These are phyloP conservation scores for Semaprochilodus insignis DNA, from an alignment of 2,797 vertebrate genomes.

Conservation along the genomic window DNA sequence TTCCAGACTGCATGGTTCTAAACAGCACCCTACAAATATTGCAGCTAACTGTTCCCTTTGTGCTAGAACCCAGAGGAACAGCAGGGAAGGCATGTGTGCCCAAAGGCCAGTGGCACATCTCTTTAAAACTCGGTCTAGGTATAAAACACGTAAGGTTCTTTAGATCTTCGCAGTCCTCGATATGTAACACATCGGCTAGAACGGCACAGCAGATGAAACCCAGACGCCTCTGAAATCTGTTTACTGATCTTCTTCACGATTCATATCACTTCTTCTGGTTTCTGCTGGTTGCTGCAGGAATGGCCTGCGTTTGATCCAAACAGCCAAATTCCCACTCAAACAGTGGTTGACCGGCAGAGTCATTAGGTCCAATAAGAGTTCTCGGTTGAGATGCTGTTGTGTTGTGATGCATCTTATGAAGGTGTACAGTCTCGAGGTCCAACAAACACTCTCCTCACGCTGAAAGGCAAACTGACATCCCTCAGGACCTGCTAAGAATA, in stretches of 20 bases:
- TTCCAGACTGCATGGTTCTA: no score
- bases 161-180: not conserved
- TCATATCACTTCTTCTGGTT: not conserved
- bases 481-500: slow-evolving; percentile 77
- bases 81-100: no score
- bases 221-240: not conserved
- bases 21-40: no score
- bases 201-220: not conserved
- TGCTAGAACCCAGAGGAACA: no score
- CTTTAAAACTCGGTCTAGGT: not conserved
- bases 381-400: slow-evolving; percentile 54
- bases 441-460: slow-evolving; percentile 64
- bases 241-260: slow-evolving; percentile 4
- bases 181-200: not conserved
- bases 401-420: slow-evolving; percentile 25
- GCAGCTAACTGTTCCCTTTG: no score
- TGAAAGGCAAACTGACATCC: slow-evolving; percentile 73
- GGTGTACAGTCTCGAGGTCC: slow-evolving; percentile 16
- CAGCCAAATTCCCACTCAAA: slow-evolving; percentile 22
- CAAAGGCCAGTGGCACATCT: no score
- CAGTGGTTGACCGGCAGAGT: slow-evolving; percentile 50
- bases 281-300: not conserved
- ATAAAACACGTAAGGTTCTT: not conserved
- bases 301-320: slow-evolving; percentile 46
- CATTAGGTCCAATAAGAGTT: slow-evolving; percentile 73